Conservation (phyloP, 2,797 vertebrate species). For the Alectoris magna region DNA sequence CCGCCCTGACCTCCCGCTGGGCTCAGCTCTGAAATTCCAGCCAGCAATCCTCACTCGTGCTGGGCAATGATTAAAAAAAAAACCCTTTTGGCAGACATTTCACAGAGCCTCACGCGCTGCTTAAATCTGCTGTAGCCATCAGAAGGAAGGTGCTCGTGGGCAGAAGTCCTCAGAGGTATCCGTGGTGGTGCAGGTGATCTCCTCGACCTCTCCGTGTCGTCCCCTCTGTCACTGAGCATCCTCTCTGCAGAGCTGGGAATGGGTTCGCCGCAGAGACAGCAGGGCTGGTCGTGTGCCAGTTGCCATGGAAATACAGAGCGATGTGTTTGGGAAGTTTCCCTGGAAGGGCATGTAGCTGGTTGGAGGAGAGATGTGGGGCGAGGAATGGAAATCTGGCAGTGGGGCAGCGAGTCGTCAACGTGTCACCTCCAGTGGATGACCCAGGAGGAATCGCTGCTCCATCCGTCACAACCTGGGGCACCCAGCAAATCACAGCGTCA, state of each 20-base stretch:
- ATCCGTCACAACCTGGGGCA: accelerated
- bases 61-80: background rate
- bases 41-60: background rate
- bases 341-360: background rate
- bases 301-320: conserved; percentile 54
- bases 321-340: conserved; percentile 48
- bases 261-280: background rate
- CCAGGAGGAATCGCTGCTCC: background rate
- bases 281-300: conserved; percentile 10
- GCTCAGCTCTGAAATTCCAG: conserved; percentile 39
- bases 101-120: background rate
- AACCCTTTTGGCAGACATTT: background rate
- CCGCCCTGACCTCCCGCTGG: background rate
- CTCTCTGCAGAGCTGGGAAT: background rate
- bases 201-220: accelerated
- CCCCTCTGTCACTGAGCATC: background rate
- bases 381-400: accelerated
- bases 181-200: background rate
- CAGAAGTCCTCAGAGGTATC: background rate
- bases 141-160: background rate
- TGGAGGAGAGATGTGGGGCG: background rate
- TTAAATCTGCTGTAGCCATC: background rate
- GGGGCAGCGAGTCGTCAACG: accelerated
- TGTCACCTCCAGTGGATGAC: accelerated
- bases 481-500: background rate